phyloP scores from a whole-genome alignment of 1,140 invertebrate genomes.

The Galleria mellonella region DNA sequence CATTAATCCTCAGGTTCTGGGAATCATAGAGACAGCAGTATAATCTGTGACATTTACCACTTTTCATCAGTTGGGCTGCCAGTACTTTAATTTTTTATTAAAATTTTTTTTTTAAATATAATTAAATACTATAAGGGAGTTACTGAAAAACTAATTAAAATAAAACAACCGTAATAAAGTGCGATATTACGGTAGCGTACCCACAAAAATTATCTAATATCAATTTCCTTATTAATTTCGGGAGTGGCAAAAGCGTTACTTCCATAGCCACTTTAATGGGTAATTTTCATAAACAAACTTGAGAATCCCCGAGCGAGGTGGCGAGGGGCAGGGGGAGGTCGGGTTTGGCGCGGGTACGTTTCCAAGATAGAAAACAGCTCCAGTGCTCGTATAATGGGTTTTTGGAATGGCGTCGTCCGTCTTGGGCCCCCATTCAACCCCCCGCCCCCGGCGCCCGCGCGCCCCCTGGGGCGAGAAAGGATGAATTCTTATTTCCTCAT shows the following conservation, averaged over 20 bases:
- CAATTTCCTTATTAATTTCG: constrained; percentile 72
- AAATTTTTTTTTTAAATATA: neutral
- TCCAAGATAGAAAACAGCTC: constrained; percentile 75
- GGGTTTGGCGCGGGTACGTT: constrained; percentile 47
- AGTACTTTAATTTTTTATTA: no score
- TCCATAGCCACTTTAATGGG: constrained; percentile 72
- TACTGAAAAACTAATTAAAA: no score
- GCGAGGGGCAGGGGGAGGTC: constrained; percentile 14
- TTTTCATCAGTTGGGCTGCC: no score
- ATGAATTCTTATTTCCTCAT: constrained; percentile 75
- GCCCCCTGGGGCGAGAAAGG: constrained; percentile 55
- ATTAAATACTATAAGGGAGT: neutral
- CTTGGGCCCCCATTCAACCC: constrained; percentile 45
- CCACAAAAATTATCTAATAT: constrained; percentile 56
- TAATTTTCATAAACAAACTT: constrained; percentile 73
- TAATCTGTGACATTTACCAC: no score
- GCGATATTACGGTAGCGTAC: constrained; percentile 11
- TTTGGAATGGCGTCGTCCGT: constrained; percentile 75
- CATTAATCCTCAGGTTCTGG: no score
- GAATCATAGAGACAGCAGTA: no score
- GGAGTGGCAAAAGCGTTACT: constrained; percentile 67
- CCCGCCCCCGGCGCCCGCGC: constrained; percentile 16
- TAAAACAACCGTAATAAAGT: neutral
- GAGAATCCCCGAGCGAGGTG: constrained; percentile 43
- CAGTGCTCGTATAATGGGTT: constrained; percentile 72